Percentiles rank a stretch among this genome's conserved stretches.
Conservation (phyloP, 2,113 vertebrate species). For the Cranoglanis bouderius region DNA sequence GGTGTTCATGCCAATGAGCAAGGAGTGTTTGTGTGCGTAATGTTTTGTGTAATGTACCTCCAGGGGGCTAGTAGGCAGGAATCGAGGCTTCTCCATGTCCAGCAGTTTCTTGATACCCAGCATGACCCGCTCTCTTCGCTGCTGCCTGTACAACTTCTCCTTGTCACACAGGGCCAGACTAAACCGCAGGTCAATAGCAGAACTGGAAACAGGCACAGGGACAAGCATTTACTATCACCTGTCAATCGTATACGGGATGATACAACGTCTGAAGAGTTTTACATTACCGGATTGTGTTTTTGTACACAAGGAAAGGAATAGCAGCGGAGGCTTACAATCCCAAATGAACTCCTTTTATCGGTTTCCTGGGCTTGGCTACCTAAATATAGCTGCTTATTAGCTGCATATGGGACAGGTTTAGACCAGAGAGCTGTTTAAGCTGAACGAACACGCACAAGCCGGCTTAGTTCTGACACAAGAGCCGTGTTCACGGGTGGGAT, state of each 20-base stretch:
- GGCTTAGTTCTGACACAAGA: background rate
- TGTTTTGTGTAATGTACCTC: slow-evolving; percentile 74
- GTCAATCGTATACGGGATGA: too few relatives aligned
- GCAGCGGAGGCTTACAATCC: background rate
- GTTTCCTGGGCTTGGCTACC: background rate
- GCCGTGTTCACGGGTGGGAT: background rate
- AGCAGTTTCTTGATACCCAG: slow-evolving; percentile 87
- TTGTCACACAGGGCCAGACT: slow-evolving; percentile 90
- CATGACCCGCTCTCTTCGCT: slow-evolving; percentile 81
- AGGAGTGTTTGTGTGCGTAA: background rate
- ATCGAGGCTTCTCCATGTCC: slow-evolving; percentile 77
- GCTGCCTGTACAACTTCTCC: slow-evolving; percentile 87
- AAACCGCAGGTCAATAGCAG: slow-evolving; percentile 88
- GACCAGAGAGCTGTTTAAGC: background rate
- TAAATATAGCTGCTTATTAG: background rate
- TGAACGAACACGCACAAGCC: background rate
- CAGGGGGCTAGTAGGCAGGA: slow-evolving; percentile 74
- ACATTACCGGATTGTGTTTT: background rate
- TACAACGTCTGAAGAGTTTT: background rate
- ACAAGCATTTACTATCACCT: too few relatives aligned
- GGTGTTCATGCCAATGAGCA: background rate
- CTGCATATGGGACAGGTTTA: background rate
- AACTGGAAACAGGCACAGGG: slow-evolving; percentile 67
- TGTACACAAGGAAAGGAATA: background rate
- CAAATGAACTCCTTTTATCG: too few relatives aligned